phyloP scores from a whole-genome alignment of 2,113 vertebrate species.

The Oncorhynchus keta region DNA sequence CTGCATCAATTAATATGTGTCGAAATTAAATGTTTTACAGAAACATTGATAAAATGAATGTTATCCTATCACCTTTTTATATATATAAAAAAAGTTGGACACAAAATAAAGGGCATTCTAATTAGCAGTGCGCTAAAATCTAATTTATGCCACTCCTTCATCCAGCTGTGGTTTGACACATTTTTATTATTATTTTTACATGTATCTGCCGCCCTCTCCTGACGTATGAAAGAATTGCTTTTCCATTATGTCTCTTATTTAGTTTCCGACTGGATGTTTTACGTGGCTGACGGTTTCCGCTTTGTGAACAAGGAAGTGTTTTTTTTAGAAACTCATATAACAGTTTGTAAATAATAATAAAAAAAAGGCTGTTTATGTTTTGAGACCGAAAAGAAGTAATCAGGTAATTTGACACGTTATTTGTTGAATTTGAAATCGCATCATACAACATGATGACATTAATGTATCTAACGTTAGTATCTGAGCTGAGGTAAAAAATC shows the following conservation, averaged over 20 bases:
- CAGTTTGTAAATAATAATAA: background rate
- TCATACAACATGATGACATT: background rate
- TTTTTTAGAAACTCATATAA: background rate
- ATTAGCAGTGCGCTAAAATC: too few species aligned
- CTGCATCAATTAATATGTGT: too few species aligned
- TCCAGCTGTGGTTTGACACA: too few species aligned
- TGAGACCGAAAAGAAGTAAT: background rate
- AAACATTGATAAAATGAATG: too few species aligned
- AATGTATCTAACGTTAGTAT: too few species aligned
- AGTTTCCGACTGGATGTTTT: conserved; percentile 46
- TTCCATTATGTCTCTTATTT: background rate
- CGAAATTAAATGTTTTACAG: too few species aligned
- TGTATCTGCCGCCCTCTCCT: background rate
- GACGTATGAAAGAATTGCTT: background rate
- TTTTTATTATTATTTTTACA: background rate
- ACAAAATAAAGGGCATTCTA: too few species aligned
- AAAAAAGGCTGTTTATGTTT: background rate
- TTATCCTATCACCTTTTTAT: too few species aligned
- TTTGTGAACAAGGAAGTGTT: conserved; percentile 8
- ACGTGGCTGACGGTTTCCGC: rapidly evolving
- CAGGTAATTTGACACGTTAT: background rate
- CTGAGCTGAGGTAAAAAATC: too few species aligned
- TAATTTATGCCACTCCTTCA: too few species aligned
- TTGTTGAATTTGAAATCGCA: background rate
- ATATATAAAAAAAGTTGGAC: too few species aligned